phyloP scores from a whole-genome alignment of 1,140 invertebrate genomes.

The Acromyrmex echinatior region DNA sequence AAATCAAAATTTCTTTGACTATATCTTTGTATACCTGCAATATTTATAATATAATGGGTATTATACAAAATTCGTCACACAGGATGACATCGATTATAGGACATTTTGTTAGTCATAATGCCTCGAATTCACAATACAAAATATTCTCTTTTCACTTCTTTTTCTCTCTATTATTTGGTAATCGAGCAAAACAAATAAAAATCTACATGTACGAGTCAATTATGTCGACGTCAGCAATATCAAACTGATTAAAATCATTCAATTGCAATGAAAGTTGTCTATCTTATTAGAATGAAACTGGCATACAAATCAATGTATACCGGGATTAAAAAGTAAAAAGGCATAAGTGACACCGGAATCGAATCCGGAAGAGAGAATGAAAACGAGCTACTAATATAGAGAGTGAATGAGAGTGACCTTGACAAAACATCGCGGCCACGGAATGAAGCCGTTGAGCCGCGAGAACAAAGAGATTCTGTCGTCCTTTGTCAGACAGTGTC shows the following conservation, averaged over 20 bases:
- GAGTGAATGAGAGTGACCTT: constrained; percentile 79
- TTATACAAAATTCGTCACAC: constrained; percentile 21
- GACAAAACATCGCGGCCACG: constrained; percentile 79
- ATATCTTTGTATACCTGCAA: neutral
- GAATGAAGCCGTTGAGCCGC: constrained; percentile 79
- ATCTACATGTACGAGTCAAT: neutral
- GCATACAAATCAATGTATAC: neutral
- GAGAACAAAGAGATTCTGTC: constrained; percentile 81
- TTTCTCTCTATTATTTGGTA: neutral
- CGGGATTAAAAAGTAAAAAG: constrained; percentile 23
- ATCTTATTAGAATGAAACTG: neutral
- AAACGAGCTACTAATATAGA: constrained; percentile 67
- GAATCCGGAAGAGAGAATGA: constrained; percentile 52
- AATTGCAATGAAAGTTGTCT: neutral
- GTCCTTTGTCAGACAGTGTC: constrained; percentile 78
- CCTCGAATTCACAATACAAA: neutral
- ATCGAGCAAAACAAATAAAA: neutral
- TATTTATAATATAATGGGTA: constrained; percentile 8
- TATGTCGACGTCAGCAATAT: neutral
- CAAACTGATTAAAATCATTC: neutral
- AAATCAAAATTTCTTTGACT: constrained; percentile 39
- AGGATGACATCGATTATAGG: neutral
- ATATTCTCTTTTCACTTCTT: neutral
- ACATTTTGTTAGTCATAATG: neutral
- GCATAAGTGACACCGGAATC: constrained; percentile 17